These are phyloP conservation scores for Tor tambroides DNA, from an alignment of 2,113 vertebrate species.

Conservation along the genomic window DNA sequence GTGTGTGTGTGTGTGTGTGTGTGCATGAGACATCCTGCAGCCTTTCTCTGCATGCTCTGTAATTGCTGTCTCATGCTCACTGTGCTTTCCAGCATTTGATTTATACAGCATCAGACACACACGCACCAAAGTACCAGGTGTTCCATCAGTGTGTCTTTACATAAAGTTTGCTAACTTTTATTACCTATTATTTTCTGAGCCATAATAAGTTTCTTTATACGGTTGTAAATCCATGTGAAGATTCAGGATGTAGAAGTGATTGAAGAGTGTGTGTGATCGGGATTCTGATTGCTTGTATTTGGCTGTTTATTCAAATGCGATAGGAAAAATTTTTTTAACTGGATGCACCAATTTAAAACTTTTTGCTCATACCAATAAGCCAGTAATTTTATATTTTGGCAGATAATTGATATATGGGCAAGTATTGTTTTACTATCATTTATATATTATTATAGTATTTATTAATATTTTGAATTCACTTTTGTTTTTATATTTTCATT, in stretches of 20 bases:
- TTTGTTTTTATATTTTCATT: background rate
- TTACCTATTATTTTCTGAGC: background rate
- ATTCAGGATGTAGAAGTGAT: background rate
- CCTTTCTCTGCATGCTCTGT: background rate
- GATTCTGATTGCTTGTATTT: background rate
- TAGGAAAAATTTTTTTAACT: background rate
- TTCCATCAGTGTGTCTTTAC: background rate
- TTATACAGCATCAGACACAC: conserved; percentile 3
- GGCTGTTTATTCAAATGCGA: background rate
- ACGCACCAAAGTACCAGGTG: conserved; percentile 3
- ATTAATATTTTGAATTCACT: background rate
- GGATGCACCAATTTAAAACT: background rate
- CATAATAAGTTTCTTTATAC: background rate
- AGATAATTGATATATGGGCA: background rate
- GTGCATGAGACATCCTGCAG: background rate
- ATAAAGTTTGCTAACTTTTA: conserved; percentile 7
- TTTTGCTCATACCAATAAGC: background rate
- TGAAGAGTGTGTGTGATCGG: background rate
- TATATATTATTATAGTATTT: too few species aligned
- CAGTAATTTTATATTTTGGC: background rate
- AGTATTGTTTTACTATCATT: background rate
- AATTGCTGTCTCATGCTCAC: conserved; percentile 27
- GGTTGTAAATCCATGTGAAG: background rate
- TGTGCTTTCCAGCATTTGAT: conserved; percentile 31
- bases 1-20: conserved; percentile 1